Evolutionary conservation across 2,888 invertebrate species (phyloP), one percentile per base, ranked within the genome.

Genomic region (Clunio marinus): DNA sequence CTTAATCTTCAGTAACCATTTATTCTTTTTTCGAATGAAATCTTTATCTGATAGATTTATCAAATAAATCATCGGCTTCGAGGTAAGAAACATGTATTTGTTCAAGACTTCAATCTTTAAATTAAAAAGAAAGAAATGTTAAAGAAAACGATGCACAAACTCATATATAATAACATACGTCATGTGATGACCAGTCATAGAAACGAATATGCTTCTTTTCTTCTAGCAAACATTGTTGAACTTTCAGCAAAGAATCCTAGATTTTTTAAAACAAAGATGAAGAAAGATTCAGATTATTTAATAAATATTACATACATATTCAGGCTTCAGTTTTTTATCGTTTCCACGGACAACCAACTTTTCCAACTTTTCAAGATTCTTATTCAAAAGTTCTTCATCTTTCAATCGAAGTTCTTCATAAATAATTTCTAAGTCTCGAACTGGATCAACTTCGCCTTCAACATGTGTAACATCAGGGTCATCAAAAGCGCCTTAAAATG

Each of bases 21-120:
- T 98, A 77, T 97, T 98, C 82, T 97, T 98, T 83, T 97, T 98
- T 74, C 96, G 88, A 74, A 95, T 94, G 79, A 94, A 99, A 80
- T 99, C 99, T 79, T 95, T 96, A 79, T 98, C 96, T 0, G 97
- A 91, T 71, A 99, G 83, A 80, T 99, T 99, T 7, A 99, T 89
- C 72, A 99, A 83, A 78, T 99, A 99, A 72, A 99, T 88, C 69
- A 93, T 91, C 0, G 99, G 99, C 79, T 99, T 99, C 0, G 97
- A 91, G 10, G 99, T 99, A 37, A 68, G 58, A 77, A 99, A 96
- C 72, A 98, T 81, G 78, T 98, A 92, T 80, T 93, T 95, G 81
- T 99, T 99, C 68, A 99, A 82, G 46, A 94, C 83, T 81, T 98
- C 96, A 78, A 97, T 94, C 96, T 96, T 83, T 70, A 86, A 82